Evolutionary conservation across 2,113 vertebrate species (phyloP).

Genomic region (Pangasianodon gigas): DNA sequence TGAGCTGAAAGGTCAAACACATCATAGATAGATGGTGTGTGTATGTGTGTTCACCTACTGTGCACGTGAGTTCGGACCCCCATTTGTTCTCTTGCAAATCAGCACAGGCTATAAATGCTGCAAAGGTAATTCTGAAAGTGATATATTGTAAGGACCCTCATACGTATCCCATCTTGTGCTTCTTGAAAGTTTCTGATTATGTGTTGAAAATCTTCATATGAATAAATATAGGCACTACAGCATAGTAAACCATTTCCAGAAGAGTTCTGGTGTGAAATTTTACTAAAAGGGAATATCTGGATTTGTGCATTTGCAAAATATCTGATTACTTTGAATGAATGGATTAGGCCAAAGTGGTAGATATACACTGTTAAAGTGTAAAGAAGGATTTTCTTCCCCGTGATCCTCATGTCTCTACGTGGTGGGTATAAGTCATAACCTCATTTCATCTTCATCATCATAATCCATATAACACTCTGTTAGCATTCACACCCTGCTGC

Average conservation of each 20-base stretch:
- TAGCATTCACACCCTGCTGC: slow-evolving; percentile 38
- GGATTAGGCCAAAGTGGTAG: not conserved
- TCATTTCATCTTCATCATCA: slow-evolving; percentile 52
- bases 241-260: not conserved
- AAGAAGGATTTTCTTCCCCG: not conserved
- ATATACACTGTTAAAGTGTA: not conserved
- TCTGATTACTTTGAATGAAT: not conserved
- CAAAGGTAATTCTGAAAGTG: not conserved
- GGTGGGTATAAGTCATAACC: slow-evolving; percentile 13
- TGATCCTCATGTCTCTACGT: not conserved
- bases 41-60: not conserved
- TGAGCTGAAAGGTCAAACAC: slow-evolving; percentile 50
- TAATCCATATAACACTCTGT: slow-evolving; percentile 66
- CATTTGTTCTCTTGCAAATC: not conserved
- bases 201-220: not conserved
- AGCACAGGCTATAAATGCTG: not conserved
- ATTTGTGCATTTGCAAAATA: not conserved
- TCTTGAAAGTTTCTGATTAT: not conserved
- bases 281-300: not conserved
- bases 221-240: not conserved
- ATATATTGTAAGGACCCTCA: not conserved
- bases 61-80: not conserved
- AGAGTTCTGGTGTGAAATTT: not conserved
- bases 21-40: not conserved
- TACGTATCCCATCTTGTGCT: not conserved